A percentile compares a stretch with the other conserved stretches of the same genome.
Conservation (phyloP, 2,888 invertebrate genomes). For the Amphipyra berbera region DNA sequence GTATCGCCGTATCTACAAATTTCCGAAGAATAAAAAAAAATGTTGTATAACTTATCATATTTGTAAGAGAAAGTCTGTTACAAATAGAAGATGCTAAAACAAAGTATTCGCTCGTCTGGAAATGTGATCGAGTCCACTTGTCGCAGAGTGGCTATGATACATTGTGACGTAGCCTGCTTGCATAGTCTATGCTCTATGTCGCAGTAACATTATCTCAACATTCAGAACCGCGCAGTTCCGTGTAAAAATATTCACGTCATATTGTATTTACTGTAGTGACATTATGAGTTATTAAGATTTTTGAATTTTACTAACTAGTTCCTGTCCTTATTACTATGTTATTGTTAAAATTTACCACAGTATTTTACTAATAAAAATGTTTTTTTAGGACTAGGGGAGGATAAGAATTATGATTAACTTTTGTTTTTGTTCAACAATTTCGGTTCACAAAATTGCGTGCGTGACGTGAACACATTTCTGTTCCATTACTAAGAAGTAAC, state of each 20-base stretch:
- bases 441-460: slow-evolving; percentile 23
- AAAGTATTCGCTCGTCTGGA: slow-evolving; percentile 39
- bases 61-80: slow-evolving; percentile 13
- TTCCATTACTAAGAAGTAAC: slow-evolving; percentile 13
- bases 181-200: slow-evolving; percentile 19
- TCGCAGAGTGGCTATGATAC: slow-evolving; percentile 29
- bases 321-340: too few relatives aligned
- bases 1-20: too few relatives aligned
- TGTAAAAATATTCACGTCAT: slow-evolving; percentile 15
- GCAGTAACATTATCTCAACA: slow-evolving; percentile 20
- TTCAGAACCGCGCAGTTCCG: slow-evolving; percentile 5
- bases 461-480: slow-evolving; percentile 15
- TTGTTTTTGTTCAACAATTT: not conserved
- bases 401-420: too few relatives aligned
- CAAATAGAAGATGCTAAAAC: slow-evolving; percentile 24
- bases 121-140: slow-evolving; percentile 40
- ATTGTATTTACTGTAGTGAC: slow-evolving; percentile 19
- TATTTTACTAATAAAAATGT: too few relatives aligned
- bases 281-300: slow-evolving; percentile 1
- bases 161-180: slow-evolving; percentile 26
- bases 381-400: too few relatives aligned
- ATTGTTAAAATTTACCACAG: too few relatives aligned
- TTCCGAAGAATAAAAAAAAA: too few relatives aligned
- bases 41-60: not conserved
- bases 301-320: slow-evolving; percentile 1